These are phyloP conservation scores for Electrona antarctica DNA, from an alignment of 2,113 vertebrate genomes.

Conservation along the genomic window DNA sequence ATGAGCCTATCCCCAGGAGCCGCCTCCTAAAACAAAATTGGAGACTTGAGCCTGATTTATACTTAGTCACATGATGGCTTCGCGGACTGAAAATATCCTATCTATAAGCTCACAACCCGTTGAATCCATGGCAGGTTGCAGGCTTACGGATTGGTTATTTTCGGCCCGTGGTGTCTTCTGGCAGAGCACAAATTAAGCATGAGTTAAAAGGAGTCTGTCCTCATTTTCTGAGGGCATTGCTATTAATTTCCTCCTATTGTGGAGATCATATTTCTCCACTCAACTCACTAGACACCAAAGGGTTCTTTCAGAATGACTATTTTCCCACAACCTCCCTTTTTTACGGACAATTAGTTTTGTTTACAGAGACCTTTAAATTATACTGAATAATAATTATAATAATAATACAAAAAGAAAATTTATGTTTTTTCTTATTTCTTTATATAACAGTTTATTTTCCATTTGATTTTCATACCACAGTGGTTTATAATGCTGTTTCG, in stretches of 20 bases:
- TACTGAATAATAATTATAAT: conserved; percentile 73
- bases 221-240: conserved; percentile 17
- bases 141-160: too few species aligned
- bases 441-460: conserved; percentile 41
- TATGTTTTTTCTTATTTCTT: conserved; percentile 51
- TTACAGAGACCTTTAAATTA: conserved; percentile 76
- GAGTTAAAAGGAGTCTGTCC: conserved; percentile 8
- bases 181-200: conserved; percentile 17
- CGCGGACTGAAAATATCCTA: too few species aligned
- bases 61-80: too few species aligned
- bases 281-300: conserved; percentile 43
- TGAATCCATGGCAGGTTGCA: too few species aligned
- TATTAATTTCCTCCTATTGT: conserved; percentile 26
- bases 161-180: too few species aligned
- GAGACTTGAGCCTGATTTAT: conserved; percentile 1
- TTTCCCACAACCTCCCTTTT: conserved; percentile 7
- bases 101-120: too few species aligned
- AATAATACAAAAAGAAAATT: conserved; percentile 70
- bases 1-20: conserved; percentile 23
- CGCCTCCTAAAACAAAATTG: conserved; percentile 4
- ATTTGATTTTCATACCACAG: conserved; percentile 14
- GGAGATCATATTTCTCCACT: conserved; percentile 32
- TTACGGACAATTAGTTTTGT: conserved; percentile 61
- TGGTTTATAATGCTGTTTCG: conserved; percentile 36
- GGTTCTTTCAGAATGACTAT: conserved; percentile 32